Percentiles rank a stretch among this genome's conserved stretches.
These are phyloP conservation scores for Abrostola tripartita DNA, from an alignment of 2,888 invertebrate genomes.

Conservation along the genomic window DNA sequence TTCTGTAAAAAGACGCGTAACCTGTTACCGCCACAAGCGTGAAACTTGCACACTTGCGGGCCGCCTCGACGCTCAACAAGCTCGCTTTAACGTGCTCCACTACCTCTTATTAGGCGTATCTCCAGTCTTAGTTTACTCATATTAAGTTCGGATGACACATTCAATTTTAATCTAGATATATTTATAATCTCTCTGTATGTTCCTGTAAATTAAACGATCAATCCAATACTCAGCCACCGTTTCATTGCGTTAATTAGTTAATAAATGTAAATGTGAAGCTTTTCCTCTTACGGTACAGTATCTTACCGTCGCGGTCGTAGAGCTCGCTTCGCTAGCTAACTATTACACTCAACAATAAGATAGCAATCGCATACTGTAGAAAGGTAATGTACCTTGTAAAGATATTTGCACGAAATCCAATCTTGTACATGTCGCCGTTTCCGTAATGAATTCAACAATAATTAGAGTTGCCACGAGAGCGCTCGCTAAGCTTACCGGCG, in stretches of 20 bases:
- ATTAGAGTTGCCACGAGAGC: constrained; percentile 71
- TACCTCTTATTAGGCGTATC: constrained; percentile 60
- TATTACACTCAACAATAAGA: constrained; percentile 57
- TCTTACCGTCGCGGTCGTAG: constrained; percentile 49
- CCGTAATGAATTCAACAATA: constrained; percentile 75
- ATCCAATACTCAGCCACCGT: constrained; percentile 52
- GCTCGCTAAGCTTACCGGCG: constrained; percentile 74
- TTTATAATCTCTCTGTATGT: constrained; percentile 24
- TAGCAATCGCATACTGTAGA: constrained; percentile 52
- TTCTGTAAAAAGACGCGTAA: constrained; percentile 70
- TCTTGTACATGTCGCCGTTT: constrained; percentile 67
- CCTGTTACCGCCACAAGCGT: constrained; percentile 57
- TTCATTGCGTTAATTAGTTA: constrained; percentile 58
- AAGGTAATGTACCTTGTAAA: constrained; percentile 59
- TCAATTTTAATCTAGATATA: constrained; percentile 26
- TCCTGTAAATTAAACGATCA: constrained; percentile 45
- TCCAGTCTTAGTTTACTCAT: constrained; percentile 51
- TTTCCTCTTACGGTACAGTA: constrained; percentile 55
- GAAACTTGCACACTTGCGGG: constrained; percentile 68
- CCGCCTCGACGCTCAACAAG: constrained; percentile 57
- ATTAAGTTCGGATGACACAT: constrained; percentile 29
- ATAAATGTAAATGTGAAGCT: constrained; percentile 54
- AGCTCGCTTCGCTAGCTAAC: constrained; percentile 60
- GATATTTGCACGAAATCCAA: constrained; percentile 68
- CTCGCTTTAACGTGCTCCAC: constrained; percentile 56